phyloP scores from a whole-genome alignment of 1,140 invertebrate species.

The Hycleus phaleratus region DNA sequence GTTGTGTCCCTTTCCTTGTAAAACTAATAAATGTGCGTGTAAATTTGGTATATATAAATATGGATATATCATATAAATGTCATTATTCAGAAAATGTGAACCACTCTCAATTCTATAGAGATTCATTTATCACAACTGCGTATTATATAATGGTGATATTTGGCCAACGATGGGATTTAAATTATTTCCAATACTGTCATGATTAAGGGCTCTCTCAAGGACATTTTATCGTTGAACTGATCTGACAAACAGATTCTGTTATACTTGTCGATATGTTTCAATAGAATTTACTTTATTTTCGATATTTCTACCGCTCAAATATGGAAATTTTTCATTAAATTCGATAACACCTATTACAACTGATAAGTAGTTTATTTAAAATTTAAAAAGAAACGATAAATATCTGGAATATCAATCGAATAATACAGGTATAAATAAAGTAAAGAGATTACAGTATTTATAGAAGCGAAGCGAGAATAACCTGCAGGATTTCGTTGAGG shows the following conservation, averaged over 20 bases:
- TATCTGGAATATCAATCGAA: not conserved
- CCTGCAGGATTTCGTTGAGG: conserved; percentile 11
- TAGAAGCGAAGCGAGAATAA: conserved; percentile 9
- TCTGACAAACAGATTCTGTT: too few relatives aligned
- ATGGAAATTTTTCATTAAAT: too few relatives aligned
- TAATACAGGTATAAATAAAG: conserved; percentile 4
- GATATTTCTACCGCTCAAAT: too few relatives aligned
- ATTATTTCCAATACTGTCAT: conserved; percentile 17
- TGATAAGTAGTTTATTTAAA: too few relatives aligned
- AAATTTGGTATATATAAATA: conserved; percentile 5
- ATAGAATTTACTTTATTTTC: too few relatives aligned
- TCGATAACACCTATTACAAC: too few relatives aligned
- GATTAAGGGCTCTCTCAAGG: too few relatives aligned
- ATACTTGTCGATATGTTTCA: too few relatives aligned
- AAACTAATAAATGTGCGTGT: too few relatives aligned
- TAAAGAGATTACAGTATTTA: not conserved
- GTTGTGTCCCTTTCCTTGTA: too few relatives aligned
- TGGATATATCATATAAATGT: conserved; percentile 14
- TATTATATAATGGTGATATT: conserved; percentile 19
- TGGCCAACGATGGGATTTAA: conserved; percentile 17
- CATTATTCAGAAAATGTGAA: conserved; percentile 19
- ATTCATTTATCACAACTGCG: conserved; percentile 16
- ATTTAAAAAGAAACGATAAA: too few relatives aligned
- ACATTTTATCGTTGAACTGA: too few relatives aligned
- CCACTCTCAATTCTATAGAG: conserved; percentile 13